Percentiles rank a stretch among this genome's conserved stretches.
phyloP scores from a whole-genome alignment of 2,888 invertebrate species.

The Trachelus tabidus region DNA sequence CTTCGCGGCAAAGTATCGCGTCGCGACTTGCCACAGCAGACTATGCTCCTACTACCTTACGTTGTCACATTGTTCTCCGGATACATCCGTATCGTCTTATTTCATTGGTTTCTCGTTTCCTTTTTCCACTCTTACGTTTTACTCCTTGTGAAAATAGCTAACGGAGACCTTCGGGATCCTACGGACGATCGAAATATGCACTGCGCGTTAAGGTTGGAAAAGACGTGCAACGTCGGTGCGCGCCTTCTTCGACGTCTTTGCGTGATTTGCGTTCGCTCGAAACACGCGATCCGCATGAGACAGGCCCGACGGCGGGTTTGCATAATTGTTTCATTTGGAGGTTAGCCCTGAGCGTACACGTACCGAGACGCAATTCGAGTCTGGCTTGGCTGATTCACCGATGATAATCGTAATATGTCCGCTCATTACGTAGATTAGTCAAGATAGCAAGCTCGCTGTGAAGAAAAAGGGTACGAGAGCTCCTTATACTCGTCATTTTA shows the following conservation, averaged over 20 bases:
- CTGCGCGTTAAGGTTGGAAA: neutral
- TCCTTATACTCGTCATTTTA: neutral
- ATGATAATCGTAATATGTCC: constrained; percentile 2
- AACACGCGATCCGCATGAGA: neutral
- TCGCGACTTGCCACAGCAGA: neutral
- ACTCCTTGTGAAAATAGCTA: neutral
- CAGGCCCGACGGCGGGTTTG: neutral
- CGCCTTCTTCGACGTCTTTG: neutral
- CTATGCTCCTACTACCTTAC: neutral
- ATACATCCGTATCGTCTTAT: neutral
- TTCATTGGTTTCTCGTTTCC: neutral
- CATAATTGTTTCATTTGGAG: constrained; percentile 5
- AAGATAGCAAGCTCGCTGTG: neutral
- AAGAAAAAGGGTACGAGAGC: neutral
- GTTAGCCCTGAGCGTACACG: constrained; percentile 5
- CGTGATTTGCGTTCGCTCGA: neutral
- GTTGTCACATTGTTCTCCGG: neutral
- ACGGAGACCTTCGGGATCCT: neutral
- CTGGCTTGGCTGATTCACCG: neutral
- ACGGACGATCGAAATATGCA: neutral
- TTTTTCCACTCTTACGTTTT: neutral
- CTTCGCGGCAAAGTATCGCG: neutral
- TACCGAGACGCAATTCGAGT: constrained; percentile 2
- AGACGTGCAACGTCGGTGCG: neutral
- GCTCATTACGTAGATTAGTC: constrained; percentile 5